phyloP scores from a whole-genome alignment of 2,797 vertebrate genomes.

The Poeciliopsis presidionis region DNA sequence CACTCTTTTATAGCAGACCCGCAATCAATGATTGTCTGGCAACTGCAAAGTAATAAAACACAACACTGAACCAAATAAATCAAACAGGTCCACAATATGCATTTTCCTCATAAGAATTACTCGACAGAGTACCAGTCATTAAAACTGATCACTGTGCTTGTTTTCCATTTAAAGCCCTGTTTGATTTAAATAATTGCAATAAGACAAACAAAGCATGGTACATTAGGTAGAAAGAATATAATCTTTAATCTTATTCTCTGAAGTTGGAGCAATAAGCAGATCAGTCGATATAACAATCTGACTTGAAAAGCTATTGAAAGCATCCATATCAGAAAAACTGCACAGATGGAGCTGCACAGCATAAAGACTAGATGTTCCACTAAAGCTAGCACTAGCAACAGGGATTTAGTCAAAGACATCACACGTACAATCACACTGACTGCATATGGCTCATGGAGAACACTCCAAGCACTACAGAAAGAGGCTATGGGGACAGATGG shows the following conservation, averaged over 20 bases:
- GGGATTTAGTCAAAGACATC: conserved; percentile 22
- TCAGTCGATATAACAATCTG: background rate
- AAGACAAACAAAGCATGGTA: background rate
- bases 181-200: background rate
- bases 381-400: conserved; percentile 13
- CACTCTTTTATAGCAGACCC: background rate
- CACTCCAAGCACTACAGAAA: conserved; percentile 1
- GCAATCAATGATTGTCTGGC: conserved; percentile 9
- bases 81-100: conserved; percentile 5
- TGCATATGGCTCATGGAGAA: conserved; percentile 31
- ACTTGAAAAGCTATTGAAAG: conserved; percentile 8
- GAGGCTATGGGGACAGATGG: conserved; percentile 38
- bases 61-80: background rate
- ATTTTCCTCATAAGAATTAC: conserved; percentile 2
- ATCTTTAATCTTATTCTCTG: background rate
- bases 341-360: conserved; percentile 28
- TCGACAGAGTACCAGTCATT: background rate
- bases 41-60: conserved; percentile 16
- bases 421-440: conserved; percentile 22
- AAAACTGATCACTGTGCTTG: background rate
- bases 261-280: background rate
- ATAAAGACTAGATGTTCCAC: conserved; percentile 31
- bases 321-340: conserved; percentile 14
- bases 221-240: background rate
- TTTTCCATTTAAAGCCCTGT: background rate